Conservation (phyloP, 1,140 invertebrate genomes). For the Adoxophyes honmai region DNA sequence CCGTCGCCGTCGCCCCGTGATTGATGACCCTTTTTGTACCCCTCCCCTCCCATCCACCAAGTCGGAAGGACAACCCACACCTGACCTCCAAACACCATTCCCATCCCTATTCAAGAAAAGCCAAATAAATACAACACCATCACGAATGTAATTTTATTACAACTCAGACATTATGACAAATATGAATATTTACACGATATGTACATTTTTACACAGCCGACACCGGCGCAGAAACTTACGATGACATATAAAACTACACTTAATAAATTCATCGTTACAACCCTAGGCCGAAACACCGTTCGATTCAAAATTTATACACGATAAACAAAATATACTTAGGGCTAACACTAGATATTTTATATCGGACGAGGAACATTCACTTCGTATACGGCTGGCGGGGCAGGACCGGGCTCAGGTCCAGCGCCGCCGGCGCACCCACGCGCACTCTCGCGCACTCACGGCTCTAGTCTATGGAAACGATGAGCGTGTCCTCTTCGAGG, state of each 20-base stretch:
- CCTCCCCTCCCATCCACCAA: neutral
- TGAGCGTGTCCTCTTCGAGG: conserved; percentile 60
- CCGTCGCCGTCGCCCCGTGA: neutral
- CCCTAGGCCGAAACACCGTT: conserved; percentile 47
- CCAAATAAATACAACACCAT: neutral
- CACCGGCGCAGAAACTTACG: conserved; percentile 29
- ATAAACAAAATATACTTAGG: conserved; percentile 7
- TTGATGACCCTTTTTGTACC: neutral
- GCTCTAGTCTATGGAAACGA: conserved; percentile 62
- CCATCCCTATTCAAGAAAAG: no score
- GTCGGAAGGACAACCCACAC: no score
- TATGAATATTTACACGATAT: conserved; percentile 72
- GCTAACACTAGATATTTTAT: neutral
- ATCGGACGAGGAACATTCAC: neutral
- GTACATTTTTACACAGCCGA: conserved; percentile 62
- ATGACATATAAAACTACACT: conserved; percentile 58
- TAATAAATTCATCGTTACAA: conserved; percentile 72
- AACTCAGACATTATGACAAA: conserved; percentile 58
- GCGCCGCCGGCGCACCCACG: conserved; percentile 22
- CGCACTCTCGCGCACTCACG: neutral
- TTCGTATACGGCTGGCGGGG: conserved; percentile 15
- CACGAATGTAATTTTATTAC: conserved; percentile 50
- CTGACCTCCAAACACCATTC: no score
- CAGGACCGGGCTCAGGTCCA: conserved; percentile 57
- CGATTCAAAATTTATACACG: conserved; percentile 22